Base-by-base conservation (phyloP, 2,113 vertebrate species). In the Candoia aspera region DNA sequence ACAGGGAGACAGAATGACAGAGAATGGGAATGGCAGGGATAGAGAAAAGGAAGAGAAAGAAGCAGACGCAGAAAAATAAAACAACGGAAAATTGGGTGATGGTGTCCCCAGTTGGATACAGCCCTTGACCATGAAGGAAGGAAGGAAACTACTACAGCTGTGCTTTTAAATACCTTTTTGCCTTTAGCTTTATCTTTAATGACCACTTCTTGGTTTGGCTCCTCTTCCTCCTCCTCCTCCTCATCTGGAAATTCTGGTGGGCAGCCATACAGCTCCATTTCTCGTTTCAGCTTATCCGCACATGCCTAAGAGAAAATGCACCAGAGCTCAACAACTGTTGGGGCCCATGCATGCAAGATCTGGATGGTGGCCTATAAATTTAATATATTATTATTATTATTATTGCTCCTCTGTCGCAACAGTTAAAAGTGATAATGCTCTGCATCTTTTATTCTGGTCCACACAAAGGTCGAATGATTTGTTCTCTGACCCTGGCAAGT, bases 141-240 rank as follows among this genome's bases (percentile, higher is more conserved):
- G 17, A 15, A 26, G 57, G 58, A 21, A 79, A 79, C 33, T 42
- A 79, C 73, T 79, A 9, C 17, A 79, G 73, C 6, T 17, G 37
- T 42, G 73, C 33, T 42, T 79, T 79, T 79, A 17, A 79, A 42
- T 79, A 79, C 73, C 73, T 79, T 79, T 97, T 99, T 99, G 84
- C 99, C 99, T 97, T 99, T 99, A 59, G 98, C 94, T 96, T 99
- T 99, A 97, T 99, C 99, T 94, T 98, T 99, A 96, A 99, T 98
- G 95, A 99, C 92, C 87, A 98, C 54, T 94, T 99, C 98, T 91
- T 98, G 98, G 15, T 95, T 96, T n/a, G 95, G 92, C 93, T 92
- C 79, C 92, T 89, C 87, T 2, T 96, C 97, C 85, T 98, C 98
- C 94, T 99, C 98, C 6, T 99, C 99, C 15, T 99, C 99, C 83